Conservation (phyloP, 2,888 invertebrate genomes). For the Graphium colonna region DNA sequence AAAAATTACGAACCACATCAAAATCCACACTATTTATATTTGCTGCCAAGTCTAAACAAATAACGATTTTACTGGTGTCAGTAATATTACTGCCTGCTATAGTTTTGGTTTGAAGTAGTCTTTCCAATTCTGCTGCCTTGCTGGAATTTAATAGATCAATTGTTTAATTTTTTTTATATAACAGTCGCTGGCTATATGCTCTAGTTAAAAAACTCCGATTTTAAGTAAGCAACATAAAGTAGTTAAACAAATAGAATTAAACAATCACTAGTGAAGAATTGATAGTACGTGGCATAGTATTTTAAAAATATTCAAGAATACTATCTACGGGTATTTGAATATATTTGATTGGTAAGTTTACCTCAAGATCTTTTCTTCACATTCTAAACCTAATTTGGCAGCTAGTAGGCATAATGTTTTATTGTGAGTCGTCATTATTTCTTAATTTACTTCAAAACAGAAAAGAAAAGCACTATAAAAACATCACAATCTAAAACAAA, state of each 20-base stretch:
- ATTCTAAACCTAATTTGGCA: slow-evolving; percentile 57
- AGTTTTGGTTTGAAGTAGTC: slow-evolving; percentile 69
- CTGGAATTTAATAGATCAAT: slow-evolving; percentile 42
- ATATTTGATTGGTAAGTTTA: slow-evolving; percentile 29
- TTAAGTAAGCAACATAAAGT: no score
- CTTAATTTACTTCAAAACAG: not conserved
- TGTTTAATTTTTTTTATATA: no score
- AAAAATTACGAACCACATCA: slow-evolving; percentile 64
- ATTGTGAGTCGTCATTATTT: slow-evolving; percentile 48
- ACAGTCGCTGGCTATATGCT: no score
- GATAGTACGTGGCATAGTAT: no score
- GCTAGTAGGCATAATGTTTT: slow-evolving; percentile 60
- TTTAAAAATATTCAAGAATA: no score
- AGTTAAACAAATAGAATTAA: no score
- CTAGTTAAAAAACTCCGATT: no score
- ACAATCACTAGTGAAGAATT: no score
- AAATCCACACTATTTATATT: slow-evolving; percentile 67
- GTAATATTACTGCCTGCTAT: slow-evolving; percentile 66
- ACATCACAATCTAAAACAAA: no score
- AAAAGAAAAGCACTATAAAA: not conserved
- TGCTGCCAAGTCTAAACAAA: slow-evolving; percentile 82
- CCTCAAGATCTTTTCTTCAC: slow-evolving; percentile 63
- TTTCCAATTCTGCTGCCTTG: slow-evolving; percentile 76
- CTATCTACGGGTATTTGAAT: no score
- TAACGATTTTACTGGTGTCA: slow-evolving; percentile 80